Base-by-base conservation (phyloP, 2,888 invertebrate species). In the Melanargia galathea region DNA sequence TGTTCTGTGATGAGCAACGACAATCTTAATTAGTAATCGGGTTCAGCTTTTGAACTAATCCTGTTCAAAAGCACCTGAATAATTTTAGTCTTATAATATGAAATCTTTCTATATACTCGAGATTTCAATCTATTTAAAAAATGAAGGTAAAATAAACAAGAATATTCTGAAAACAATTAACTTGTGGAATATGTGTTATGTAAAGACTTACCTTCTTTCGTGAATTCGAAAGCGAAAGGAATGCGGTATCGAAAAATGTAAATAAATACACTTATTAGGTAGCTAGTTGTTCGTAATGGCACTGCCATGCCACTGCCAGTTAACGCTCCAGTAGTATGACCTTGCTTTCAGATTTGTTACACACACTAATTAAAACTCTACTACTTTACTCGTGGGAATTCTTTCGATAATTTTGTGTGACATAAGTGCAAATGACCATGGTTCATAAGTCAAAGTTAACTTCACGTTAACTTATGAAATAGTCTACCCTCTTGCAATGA, bases 351-450 rank as follows among this genome's bases (percentile, higher is more conserved):
- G 20, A 35, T 52, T 35, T 18, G 33, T 33, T 20, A 5, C 11
- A 33, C 52, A 5, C 11, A 33, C 52, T 52, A 35, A 52, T 35
- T 52, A 52, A 52, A 52, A 20, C 13, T 10, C 20, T n/a, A n/a
- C n/a, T n/a, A n/a, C n/a, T n/a, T 22, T 46, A 20, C 35, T 52
- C 20, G 52, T 18, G 35, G 11, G 52, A 20, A 52, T 35, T 20
- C 20, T 5, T 18, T 13, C 49, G 4, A 16, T 16, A 16, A 43
- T 18, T 18, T 43, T 8, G 8, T 43, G 30, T 2, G 1, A 30
- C 35, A 35, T 52, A 30, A 33, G 51, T 30, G 6, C 5, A 1
- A 7, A 13, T 48, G 22, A 48, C n/a, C 13, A 48, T 24, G 8
- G 3, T 11, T 45, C 20, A 22, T 11, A 45, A 20, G 4, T 45